phyloP scores from a whole-genome alignment of 2,888 invertebrate genomes.

The Campoplex capitator region DNA sequence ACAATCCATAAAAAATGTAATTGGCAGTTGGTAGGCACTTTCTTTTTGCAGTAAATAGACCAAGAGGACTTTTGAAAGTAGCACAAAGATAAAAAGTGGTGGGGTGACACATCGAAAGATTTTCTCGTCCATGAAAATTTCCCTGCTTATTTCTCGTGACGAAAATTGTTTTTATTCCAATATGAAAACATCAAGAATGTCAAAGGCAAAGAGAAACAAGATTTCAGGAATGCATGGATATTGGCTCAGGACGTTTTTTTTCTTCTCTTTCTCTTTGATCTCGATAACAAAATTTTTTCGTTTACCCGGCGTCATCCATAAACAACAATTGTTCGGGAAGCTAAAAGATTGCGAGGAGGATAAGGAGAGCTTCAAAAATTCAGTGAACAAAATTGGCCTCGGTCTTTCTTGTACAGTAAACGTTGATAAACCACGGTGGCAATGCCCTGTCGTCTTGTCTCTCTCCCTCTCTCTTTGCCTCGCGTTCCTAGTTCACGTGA shows the following conservation, averaged over 20 bases:
- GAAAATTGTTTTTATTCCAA: not conserved
- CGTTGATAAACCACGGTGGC: constrained; percentile 22
- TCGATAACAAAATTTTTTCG: constrained; percentile 1
- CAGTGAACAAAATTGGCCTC: constrained; percentile 45
- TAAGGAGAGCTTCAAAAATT: constrained; percentile 38
- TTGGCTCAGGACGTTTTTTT: not conserved
- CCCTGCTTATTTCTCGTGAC: not conserved
- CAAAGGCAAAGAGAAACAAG: not conserved
- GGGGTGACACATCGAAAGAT: not conserved
- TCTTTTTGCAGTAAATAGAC: not conserved
- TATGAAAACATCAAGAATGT: not conserved
- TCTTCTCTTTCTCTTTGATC: not conserved
- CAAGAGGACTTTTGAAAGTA: not conserved
- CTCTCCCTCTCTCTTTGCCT: not conserved
- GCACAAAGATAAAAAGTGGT: not conserved
- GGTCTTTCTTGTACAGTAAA: constrained; percentile 6
- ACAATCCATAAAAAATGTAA: not conserved
- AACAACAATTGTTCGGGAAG: constrained; percentile 45
- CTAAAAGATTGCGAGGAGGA: not conserved
- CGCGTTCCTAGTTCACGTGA: not conserved
- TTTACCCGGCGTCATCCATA: not conserved
- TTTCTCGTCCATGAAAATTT: not conserved
- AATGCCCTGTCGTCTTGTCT: constrained; percentile 13
- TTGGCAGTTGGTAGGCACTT: not conserved
- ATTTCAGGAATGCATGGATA: not conserved